Percentiles rank a stretch among this genome's conserved stretches.
phyloP scores from a whole-genome alignment of 2,797 vertebrate species.

The Tamandua tetradactyla region DNA sequence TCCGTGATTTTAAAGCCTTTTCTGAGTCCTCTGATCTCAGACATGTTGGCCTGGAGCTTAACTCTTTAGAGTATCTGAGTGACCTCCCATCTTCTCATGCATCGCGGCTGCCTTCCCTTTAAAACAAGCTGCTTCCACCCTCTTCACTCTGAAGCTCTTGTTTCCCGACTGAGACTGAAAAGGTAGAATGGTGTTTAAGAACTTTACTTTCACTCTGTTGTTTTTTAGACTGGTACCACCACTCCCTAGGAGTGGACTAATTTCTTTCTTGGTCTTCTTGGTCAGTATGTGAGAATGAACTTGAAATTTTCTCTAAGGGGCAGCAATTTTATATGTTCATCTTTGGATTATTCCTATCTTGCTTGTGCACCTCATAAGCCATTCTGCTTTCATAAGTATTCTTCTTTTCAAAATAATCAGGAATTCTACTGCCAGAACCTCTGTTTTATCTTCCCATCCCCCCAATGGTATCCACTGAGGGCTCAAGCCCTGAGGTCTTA shows the following conservation, averaged over 20 bases:
- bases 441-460: neutral
- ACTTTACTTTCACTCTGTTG: neutral
- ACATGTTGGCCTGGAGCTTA: neutral
- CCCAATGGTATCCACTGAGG: neutral
- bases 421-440: neutral
- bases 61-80: neutral
- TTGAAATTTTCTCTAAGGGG: neutral
- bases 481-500: neutral
- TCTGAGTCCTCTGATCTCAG: neutral
- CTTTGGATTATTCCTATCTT: neutral
- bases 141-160: neutral
- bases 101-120: fast-evolving
- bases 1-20: neutral
- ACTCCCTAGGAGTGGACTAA: neutral
- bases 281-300: neutral
- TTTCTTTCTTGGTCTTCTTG: neutral
- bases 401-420: neutral
- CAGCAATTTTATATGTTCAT: neutral
- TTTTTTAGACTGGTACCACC: neutral
- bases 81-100: neutral
- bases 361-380: neutral
- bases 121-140: neutral
- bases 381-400: neutral
- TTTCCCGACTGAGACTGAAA: slow-evolving; percentile 20
- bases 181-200: neutral